phyloP scores from a whole-genome alignment of 92 coral and sea anemone genomes.

The Porites evermanni region DNA sequence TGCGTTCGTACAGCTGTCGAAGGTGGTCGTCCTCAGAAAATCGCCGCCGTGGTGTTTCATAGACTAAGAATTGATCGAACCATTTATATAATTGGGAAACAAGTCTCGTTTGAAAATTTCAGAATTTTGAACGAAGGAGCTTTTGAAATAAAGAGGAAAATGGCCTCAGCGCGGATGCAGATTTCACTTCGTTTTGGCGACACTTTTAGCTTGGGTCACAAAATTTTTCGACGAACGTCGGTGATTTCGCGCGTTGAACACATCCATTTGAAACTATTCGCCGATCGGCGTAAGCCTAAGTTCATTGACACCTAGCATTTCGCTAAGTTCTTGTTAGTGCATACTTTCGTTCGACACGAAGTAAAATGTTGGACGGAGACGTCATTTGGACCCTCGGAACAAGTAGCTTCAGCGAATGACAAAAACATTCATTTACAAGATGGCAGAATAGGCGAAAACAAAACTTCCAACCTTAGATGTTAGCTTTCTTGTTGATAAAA shows the following conservation, averaged over 20 bases:
- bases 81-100: neutral
- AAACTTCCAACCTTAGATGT: constrained; percentile 31
- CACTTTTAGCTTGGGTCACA: neutral
- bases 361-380: constrained; percentile 6
- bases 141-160: neutral
- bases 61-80: neutral
- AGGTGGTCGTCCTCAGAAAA: neutral
- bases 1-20: constrained; percentile 10
- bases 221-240: neutral
- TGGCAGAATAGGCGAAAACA: constrained; percentile 4
- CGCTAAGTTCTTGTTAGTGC: neutral
- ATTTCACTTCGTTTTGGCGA: no score
- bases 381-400: neutral
- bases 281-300: neutral
- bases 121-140: neutral
- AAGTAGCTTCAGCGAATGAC: constrained; percentile 19
- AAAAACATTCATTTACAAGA: constrained; percentile 29
- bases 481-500: neutral
- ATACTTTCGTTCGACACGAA: neutral
- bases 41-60: neutral
- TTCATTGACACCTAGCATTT: neutral
- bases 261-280: neutral
- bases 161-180: neutral
- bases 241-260: constrained; percentile 1
- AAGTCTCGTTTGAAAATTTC: no score